phyloP scores from a whole-genome alignment of 1,140 invertebrate species.

The Zophobas atratus region DNA sequence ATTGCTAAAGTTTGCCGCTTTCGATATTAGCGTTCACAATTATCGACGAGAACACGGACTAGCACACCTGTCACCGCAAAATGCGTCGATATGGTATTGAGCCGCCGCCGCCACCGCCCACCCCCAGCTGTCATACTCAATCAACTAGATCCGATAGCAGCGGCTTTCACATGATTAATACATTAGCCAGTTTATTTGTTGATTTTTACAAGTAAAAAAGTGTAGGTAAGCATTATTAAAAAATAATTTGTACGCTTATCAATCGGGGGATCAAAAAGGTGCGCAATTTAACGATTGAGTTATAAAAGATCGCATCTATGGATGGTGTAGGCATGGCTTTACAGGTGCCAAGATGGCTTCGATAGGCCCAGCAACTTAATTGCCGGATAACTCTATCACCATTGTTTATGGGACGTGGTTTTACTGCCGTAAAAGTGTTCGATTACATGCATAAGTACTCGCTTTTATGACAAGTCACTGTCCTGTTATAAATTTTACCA shows the following conservation, averaged over 20 bases:
- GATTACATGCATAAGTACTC: conserved; percentile 49
- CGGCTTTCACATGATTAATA: conserved; percentile 29
- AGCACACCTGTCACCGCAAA: conserved; percentile 46
- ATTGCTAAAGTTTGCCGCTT: conserved; percentile 31
- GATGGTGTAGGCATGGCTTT: conserved; percentile 35
- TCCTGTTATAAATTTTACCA: conserved; percentile 43
- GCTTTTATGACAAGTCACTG: conserved; percentile 48
- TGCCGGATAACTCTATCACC: conserved; percentile 49
- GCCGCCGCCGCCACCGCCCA: conserved; percentile 18
- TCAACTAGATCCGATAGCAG: conserved; percentile 17
- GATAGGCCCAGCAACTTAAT: conserved; percentile 48
- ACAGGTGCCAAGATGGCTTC: conserved; percentile 47
- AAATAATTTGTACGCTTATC: conserved; percentile 36
- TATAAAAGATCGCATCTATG: conserved; percentile 42
- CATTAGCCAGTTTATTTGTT: conserved; percentile 6
- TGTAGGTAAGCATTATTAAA: conserved; percentile 39
- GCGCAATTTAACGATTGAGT: conserved; percentile 43
- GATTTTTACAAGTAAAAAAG: conserved; percentile 27
- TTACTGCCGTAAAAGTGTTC: conserved; percentile 49
- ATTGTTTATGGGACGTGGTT: conserved; percentile 48
- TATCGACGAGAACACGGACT: conserved; percentile 25
- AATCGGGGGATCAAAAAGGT: conserved; percentile 26
- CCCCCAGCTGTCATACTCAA: conserved; percentile 32
- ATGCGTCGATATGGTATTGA: conserved; percentile 32
- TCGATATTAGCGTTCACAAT: conserved; percentile 39